Evolutionary conservation across 2,113 vertebrate genomes (phyloP).

Genomic region (human): DNA sequence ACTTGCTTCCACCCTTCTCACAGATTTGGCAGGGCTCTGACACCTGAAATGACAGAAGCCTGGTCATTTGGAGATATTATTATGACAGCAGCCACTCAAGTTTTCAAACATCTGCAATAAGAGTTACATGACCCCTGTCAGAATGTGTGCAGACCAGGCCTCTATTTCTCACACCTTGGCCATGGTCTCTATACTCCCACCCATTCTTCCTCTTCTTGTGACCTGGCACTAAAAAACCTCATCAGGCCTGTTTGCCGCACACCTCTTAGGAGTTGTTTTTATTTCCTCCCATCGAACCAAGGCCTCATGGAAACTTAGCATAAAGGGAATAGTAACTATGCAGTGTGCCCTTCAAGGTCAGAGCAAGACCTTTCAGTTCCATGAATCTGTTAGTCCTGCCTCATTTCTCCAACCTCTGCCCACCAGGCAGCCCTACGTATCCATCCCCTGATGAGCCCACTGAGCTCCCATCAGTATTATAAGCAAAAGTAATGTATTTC

Average conservation of each 20-base stretch:
- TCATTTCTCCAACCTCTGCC: background rate
- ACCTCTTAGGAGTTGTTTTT: background rate
- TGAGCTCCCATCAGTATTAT: too few relatives aligned
- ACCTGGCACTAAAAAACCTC: background rate
- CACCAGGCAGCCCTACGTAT: background rate
- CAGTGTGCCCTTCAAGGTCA: background rate
- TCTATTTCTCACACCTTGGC: background rate
- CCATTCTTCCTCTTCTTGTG: too few relatives aligned
- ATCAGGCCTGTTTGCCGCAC: background rate
- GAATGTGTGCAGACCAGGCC: background rate
- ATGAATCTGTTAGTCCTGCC: fast-evolving
- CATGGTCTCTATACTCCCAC: background rate
- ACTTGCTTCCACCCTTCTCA: background rate
- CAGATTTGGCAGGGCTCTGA: background rate
- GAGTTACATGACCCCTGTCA: background rate
- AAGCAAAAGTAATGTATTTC: background rate
- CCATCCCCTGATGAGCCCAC: background rate
- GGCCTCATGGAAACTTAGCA: background rate
- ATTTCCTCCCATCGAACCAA: background rate
- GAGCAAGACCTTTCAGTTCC: background rate
- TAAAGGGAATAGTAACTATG: background rate
- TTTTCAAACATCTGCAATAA: background rate
- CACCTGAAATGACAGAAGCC: background rate
- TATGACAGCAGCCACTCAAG: background rate
- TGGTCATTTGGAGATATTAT: background rate